These are phyloP conservation scores for Bombus waltoni DNA, from an alignment of 1,140 invertebrate genomes.

Conservation along the genomic window DNA sequence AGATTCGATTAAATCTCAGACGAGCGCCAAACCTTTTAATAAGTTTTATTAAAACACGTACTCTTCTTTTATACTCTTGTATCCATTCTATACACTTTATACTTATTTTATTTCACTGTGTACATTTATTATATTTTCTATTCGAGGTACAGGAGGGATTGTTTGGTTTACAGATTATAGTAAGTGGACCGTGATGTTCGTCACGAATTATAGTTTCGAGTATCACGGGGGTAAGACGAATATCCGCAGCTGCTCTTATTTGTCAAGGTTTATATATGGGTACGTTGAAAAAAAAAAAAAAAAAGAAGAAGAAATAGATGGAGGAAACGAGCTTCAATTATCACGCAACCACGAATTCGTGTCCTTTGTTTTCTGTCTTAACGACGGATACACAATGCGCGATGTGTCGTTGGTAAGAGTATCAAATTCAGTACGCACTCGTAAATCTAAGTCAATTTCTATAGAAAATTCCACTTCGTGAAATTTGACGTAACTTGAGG, in stretches of 20 bases:
- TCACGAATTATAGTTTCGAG: not conserved
- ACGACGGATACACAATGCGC: too few relatives aligned
- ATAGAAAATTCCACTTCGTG: too few relatives aligned
- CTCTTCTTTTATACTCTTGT: too few relatives aligned
- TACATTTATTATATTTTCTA: too few relatives aligned
- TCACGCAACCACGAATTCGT: not conserved
- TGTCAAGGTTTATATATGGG: not conserved
- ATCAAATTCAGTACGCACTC: too few relatives aligned
- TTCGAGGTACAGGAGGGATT: not conserved
- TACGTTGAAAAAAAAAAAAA: not conserved
- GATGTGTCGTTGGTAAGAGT: too few relatives aligned
- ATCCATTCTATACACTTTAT: too few relatives aligned
- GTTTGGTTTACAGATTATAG: not conserved
- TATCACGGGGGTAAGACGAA: conserved; percentile 4
- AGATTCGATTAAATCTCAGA: conserved; percentile 14
- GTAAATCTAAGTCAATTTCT: too few relatives aligned
- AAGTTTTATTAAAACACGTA: not conserved
- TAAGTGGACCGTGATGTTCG: not conserved
- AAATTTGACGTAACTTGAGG: too few relatives aligned
- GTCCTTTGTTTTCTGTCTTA: not conserved
- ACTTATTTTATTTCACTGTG: too few relatives aligned
- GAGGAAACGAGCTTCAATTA: not conserved
- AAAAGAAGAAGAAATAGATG: too few relatives aligned
- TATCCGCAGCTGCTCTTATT: conserved; percentile 10
- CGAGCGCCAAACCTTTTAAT: not conserved